Percentiles rank a stretch among this genome's conserved stretches.
Evolutionary conservation across 1,140 invertebrate species (phyloP).

Genomic region (Armadillidium nasatum): DNA sequence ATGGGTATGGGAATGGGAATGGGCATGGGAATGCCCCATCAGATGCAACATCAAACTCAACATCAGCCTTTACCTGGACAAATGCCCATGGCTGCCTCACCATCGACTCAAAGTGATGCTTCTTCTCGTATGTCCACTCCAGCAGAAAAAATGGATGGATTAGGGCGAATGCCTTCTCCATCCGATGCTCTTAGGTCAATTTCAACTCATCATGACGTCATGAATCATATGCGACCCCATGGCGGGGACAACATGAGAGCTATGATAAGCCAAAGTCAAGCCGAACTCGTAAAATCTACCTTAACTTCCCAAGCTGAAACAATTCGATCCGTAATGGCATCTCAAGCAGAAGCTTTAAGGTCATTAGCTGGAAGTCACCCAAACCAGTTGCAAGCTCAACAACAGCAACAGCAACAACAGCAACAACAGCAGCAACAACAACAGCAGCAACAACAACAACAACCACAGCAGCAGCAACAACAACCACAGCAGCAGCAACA

Average conservation of each 20-base stretch:
- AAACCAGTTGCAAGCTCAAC: constrained; percentile 65
- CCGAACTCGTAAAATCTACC: constrained; percentile 45
- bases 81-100: constrained; percentile 45
- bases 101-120: constrained; percentile 43
- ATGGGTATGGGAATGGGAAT: constrained; percentile 42
- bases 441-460: constrained; percentile 55
- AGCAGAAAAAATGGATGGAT: constrained; percentile 43
- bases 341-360: constrained; percentile 42
- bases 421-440: constrained; percentile 56
- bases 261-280: constrained; percentile 45
- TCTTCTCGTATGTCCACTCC: constrained; percentile 46
- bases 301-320: constrained; percentile 43
- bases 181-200: constrained; percentile 42
- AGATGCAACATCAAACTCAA: constrained; percentile 44
- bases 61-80: constrained; percentile 32
- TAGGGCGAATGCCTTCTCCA: constrained; percentile 44
- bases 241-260: constrained; percentile 43
- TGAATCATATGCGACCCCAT: constrained; percentile 45
- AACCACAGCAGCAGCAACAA: constrained; percentile 48
- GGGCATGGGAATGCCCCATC: constrained; percentile 45
- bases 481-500: constrained; percentile 50
- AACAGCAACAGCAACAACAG: constrained; percentile 38
- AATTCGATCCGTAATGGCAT: constrained; percentile 41
- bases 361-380: constrained; percentile 57
- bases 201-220: constrained; percentile 42